Evolutionary conservation across 2,113 vertebrate genomes (phyloP), one percentile per base, ranked within the genome.

Genomic region (Macquaria australasica): DNA sequence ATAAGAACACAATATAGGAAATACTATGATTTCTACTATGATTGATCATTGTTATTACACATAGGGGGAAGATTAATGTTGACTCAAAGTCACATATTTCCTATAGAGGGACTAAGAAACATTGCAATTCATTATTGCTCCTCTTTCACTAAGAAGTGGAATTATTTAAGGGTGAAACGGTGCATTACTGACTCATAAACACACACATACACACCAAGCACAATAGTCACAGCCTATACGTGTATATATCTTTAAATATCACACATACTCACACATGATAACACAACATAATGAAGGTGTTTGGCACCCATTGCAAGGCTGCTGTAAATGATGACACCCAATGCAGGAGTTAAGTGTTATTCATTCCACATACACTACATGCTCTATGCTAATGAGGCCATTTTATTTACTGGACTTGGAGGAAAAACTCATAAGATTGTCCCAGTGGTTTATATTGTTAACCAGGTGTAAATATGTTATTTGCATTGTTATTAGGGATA

Each of bases 361-460:
- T 91, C 82, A 87, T 88, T 89, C 60, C 69, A 73, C 60, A 72
- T 55, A 56, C 59, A 28, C 59, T 60, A 71, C 68, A 66, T 64
- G 56, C 48, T 82, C 59, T 83, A 87, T 88, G 85, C 88, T 92
- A 91, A 94, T 91, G 84, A 90, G 86, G 55, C 2, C 11, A 59
- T 88, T 92, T 93, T 91, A 91, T 92, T 92, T 89, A 91, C 87
- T 89, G 68, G 76, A 87, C 69, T 80, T 71, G 62, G 48, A 77
- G 67, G 50, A 75, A 78, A 86, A 77, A 74, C 73, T 75, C 56
- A 76, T 84, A 79, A 81, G 76, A 82, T 79, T 48, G 53, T 75
- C 62, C 83, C 64, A 55, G 78, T 77, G 74, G 84, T 88, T 89
- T 86, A 84, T 75, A 81, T 72, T 87, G 75, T 89, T 87, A 91